Base-by-base conservation (phyloP, 2,888 invertebrate species). In the Drosophila percnosoma region DNA sequence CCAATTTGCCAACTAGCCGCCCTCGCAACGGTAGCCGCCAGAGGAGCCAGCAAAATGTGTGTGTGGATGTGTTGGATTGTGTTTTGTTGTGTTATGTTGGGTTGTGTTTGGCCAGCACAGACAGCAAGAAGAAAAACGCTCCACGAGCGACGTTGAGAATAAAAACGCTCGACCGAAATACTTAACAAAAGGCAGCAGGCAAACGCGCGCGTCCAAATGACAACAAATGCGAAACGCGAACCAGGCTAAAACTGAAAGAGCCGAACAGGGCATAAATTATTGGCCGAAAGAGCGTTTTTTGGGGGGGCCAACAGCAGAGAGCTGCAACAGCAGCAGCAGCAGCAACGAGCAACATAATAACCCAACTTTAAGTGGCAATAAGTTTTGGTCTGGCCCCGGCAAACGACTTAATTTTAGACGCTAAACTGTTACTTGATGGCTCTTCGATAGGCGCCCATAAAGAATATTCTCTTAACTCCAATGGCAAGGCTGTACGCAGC, bases 1-100 rank as follows among this genome's bases (percentile, higher is more conserved):
- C 77, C 83, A 78, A 83, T 75, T 85, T 85, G 79, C 85, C 85
- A 87, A 86, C 86, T 86, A 87, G 81, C 83, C 75, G 85, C 83
- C 81, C 65, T 58, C 73, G 62, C 63, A 49, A 63, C 33, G 73
- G n/a, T 49, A 52, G 70, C 68, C 65, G 60, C 66, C 72, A 67
- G 68, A 82, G 82, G 78, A 76, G 82, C 83, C 80, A 74, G 51
- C 55, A 68, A 79, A 72, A 68, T 72, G 55, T 62, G 48, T 71
- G 54, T 24, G 13, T 40, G n/a, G 2, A 31, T 68, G 33, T 65
- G 45, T 64, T 42, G 42, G 21, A 11, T 42, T 42, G 10, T 40
- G 38, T 8, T 18, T 18, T 18, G 38, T 38, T 36, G n/a, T 42
- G 42, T 1, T 45, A 7, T 45, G 45, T 24, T 45, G 45, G 7